These are phyloP conservation scores for Burhinus oedicnemus DNA, from an alignment of 2,113 vertebrate species.

Conservation along the genomic window DNA sequence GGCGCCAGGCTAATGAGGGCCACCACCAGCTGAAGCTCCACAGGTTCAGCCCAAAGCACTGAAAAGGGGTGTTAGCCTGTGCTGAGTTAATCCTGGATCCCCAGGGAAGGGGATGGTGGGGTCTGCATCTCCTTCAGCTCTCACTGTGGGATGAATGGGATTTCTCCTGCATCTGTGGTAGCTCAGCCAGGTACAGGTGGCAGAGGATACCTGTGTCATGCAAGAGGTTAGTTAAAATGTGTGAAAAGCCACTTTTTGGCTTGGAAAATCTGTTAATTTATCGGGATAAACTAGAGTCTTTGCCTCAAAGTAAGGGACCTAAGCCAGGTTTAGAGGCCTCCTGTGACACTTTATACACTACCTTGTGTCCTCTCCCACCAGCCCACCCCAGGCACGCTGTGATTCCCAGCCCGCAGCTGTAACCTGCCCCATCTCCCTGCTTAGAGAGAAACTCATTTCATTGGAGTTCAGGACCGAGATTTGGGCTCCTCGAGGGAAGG, in stretches of 20 bases:
- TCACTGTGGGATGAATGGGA: accelerated
- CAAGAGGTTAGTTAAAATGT: not conserved
- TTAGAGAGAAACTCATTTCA: not conserved
- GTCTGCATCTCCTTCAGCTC: not conserved
- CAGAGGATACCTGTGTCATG: not conserved
- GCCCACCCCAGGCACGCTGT: accelerated
- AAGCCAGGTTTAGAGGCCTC: not conserved
- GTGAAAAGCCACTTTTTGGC: not conserved
- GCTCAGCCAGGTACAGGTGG: not conserved
- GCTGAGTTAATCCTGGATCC: not conserved
- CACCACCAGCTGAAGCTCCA: not conserved
- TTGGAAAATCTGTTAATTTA: not conserved
- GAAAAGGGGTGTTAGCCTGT: not conserved
- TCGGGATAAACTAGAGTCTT: not conserved
- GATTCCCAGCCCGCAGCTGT: not conserved
- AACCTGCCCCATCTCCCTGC: not conserved
- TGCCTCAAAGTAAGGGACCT: not conserved
- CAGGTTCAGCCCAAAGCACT: not conserved
- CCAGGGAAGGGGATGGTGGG: not conserved
- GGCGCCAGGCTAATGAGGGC: not conserved
- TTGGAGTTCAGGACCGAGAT: not conserved
- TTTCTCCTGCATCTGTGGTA: not conserved
- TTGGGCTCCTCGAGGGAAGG: not conserved
- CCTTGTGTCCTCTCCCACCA: not conserved
- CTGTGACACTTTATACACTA: not conserved